Evolutionary conservation across 2,797 vertebrate genomes (phyloP), one percentile per base, ranked within the genome.

Genomic region (Phrynocephalus guinanensis): DNA sequence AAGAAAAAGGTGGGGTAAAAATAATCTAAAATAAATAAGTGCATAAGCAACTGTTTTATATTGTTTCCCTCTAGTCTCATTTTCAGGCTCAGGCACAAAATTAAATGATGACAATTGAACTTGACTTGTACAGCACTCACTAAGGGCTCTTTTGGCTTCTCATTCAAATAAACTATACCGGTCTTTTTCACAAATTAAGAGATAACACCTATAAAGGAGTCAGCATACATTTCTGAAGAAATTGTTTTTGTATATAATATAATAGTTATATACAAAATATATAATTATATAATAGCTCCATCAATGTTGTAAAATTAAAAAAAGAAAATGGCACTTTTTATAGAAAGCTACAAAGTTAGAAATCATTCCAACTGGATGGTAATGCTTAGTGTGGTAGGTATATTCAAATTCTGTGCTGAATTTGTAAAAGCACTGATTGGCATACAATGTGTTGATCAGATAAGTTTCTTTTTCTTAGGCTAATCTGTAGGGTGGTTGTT

Each of bases 401-500:
- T 82, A 70, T 82, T 26, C 33, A 67, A 83, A 30, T 84, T 5
- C 50, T 33, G 28, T 72, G 6, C 28, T 83, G 11, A 44, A 86
- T 79, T 91, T 93, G 8, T 52, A 91, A 91, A 88, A 90, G 8
- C 0, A 0, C 7, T 68, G 20, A 84, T 90, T 87, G 28, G 84
- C 91, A 81, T 60, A 50, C 71, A 28, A 28, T 50, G 0, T 18
- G 93, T 84, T 71, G 75, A 86, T 84, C 82, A 90, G 93, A 82
- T 71, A 91, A 82, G 81, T 79, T 90, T 91, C 85, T 89, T 76
- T 48, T 76, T 44, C 92, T 86, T 90, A 28, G 16, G 84, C 79
- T 90, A 85, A 92, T 94, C 94, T 92, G 75, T 60, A 90, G 86
- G 60, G 84, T 75, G 90, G 90, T 87, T 89, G 90, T 87, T 44